A percentile compares a stretch with the other conserved stretches of the same genome.
Conservation (phyloP, 2,888 invertebrate genomes). For the Hyppa rectilinea region DNA sequence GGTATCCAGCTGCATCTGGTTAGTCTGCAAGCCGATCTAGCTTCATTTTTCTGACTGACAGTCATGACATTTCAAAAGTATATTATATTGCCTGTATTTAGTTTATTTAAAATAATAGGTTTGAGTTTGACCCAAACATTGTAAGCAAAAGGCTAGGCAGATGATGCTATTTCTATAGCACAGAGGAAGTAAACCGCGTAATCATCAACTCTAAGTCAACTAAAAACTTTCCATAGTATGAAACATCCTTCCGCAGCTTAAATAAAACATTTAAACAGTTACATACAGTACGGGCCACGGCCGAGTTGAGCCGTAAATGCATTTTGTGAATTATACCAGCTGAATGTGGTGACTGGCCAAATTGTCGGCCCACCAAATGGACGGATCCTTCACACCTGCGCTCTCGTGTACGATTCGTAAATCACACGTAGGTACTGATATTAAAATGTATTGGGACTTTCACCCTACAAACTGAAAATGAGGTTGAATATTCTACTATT, state of each 20-base stretch:
- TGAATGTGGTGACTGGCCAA: conserved; percentile 81
- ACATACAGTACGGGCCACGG: conserved; percentile 57
- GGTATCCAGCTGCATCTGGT: no score
- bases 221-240: no score
- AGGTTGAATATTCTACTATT: background rate
- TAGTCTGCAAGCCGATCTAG: no score
- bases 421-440: conserved; percentile 44
- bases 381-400: conserved; percentile 74
- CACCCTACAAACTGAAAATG: background rate
- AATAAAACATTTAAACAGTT: conserved; percentile 41
- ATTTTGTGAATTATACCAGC: conserved; percentile 83
- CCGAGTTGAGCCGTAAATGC: conserved; percentile 76
- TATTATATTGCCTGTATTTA: no score
- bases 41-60: no score
- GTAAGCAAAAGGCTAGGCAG: no score
- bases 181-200: background rate
- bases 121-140: no score
- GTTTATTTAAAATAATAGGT: no score
- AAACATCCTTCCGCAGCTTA: background rate
- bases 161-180: background rate
- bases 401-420: conserved; percentile 48
- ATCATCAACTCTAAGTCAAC: no score
- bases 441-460: conserved; percentile 36
- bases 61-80: no score
- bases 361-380: conserved; percentile 73